phyloP scores from a whole-genome alignment of 37 sponge, comb jelly and placozoan genomes.

The Axinella damicornis region DNA sequence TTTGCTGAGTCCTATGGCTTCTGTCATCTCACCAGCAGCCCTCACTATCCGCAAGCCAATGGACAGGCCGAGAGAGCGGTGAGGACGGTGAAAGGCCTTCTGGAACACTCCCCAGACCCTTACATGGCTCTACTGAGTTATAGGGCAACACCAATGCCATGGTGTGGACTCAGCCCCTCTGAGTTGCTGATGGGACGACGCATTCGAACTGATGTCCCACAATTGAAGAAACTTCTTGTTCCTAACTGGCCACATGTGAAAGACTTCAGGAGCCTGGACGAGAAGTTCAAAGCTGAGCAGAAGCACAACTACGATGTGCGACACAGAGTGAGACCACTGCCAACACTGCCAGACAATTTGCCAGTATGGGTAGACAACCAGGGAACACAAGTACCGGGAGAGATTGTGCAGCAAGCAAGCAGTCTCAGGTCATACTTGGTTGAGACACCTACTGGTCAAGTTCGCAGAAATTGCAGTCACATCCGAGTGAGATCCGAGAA shows the following conservation, averaged over 20 bases:
- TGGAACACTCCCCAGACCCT: conserved; percentile 13
- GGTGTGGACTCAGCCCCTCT: conserved; percentile 46
- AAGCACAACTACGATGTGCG: conserved; percentile 36
- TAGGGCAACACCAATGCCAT: conserved; percentile 44
- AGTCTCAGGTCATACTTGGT: neutral
- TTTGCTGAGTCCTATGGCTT: conserved; percentile 36
- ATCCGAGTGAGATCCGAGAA: no score
- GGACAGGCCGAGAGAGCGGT: conserved; percentile 52
- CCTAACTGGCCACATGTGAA: conserved; percentile 43
- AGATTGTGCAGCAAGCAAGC: neutral
- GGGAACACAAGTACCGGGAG: neutral
- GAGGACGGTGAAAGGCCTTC: conserved; percentile 40
- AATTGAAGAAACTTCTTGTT: neutral
- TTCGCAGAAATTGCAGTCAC: neutral
- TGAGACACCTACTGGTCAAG: neutral
- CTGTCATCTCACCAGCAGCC: conserved; percentile 7
- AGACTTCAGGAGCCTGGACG: neutral
- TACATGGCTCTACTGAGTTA: conserved; percentile 48
- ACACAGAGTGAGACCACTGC: neutral
- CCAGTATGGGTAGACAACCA: conserved; percentile 9
- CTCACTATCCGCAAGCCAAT: conserved; percentile 43
- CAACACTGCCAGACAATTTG: neutral
- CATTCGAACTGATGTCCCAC: conserved; percentile 32
- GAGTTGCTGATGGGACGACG: conserved; percentile 51
- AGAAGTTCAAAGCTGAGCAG: conserved; percentile 8